These are phyloP conservation scores for Sesia apiformis DNA, from an alignment of 2,888 invertebrate species.

Conservation along the genomic window DNA sequence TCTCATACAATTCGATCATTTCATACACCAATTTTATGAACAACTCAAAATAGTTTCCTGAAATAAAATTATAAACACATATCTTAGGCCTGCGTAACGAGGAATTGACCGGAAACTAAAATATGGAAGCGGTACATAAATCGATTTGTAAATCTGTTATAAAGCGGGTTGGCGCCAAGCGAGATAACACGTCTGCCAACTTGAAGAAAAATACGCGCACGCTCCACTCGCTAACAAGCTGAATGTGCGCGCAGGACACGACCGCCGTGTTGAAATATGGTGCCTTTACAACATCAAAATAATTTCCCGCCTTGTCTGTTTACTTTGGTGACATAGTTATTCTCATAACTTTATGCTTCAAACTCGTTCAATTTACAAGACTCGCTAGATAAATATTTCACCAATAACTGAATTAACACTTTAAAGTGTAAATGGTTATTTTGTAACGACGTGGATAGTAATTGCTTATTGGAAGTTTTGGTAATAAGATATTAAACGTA, in stretches of 20 bases:
- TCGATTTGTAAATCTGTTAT: slow-evolving; percentile 31
- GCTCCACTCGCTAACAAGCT: slow-evolving; percentile 30
- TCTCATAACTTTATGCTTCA: no score
- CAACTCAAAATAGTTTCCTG: no score
- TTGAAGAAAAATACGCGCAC: slow-evolving; percentile 39
- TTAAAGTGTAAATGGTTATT: slow-evolving; percentile 24
- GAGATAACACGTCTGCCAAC: slow-evolving; percentile 28
- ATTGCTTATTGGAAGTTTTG: slow-evolving; percentile 15
- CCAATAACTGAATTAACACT: slow-evolving; percentile 45
- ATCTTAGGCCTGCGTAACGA: slow-evolving; percentile 15
- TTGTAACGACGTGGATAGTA: slow-evolving; percentile 32
- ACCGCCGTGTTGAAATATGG: slow-evolving; percentile 33
- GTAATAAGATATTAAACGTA: neutral
- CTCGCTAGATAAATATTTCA: slow-evolving; percentile 34
- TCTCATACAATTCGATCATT: no score
- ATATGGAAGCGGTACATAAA: slow-evolving; percentile 36
- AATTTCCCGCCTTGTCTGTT: slow-evolving; percentile 19
- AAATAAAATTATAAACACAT: no score
- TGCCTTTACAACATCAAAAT: slow-evolving; percentile 27
- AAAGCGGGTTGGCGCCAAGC: slow-evolving; percentile 42
- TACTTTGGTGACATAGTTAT: slow-evolving; percentile 28
- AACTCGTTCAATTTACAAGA: slow-evolving; percentile 19
- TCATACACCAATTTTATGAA: no score
- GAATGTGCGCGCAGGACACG: slow-evolving; percentile 11
- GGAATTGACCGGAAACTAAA: slow-evolving; percentile 21